Evolutionary conservation across 2,113 vertebrate genomes (phyloP).

Genomic region (Hypomesus transpacificus): DNA sequence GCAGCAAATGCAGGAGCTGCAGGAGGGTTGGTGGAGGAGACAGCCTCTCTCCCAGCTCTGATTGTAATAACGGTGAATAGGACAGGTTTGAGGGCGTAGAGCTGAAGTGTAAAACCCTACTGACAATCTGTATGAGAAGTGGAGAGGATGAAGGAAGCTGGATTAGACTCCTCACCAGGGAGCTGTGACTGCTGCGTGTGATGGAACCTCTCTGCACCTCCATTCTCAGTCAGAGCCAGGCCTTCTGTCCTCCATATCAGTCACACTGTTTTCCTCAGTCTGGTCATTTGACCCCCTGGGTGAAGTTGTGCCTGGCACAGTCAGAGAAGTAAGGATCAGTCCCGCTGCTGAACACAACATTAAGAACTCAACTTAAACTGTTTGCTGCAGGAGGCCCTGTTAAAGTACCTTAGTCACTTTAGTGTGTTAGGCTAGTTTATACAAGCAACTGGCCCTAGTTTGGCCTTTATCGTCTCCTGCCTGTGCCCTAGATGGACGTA

Average conservation of each 20-base stretch:
- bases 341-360: constrained; percentile 1
- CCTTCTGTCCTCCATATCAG: constrained; percentile 9
- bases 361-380: not conserved
- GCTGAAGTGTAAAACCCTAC: constrained; percentile 15
- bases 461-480: constrained; percentile 28
- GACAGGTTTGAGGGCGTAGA: constrained; percentile 32
- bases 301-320: not conserved
- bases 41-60: constrained; percentile 22
- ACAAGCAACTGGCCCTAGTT: not conserved
- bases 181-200: constrained; percentile 15
- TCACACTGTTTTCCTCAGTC: constrained; percentile 10
- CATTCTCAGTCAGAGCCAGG: constrained; percentile 12
- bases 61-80: constrained; percentile 15
- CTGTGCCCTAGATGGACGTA: constrained; percentile 12
- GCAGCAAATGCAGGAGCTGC: constrained; percentile 37
- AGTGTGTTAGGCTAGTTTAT: constrained; percentile 10
- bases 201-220: constrained; percentile 30
- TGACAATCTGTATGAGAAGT: constrained; percentile 47
- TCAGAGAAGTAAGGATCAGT: not conserved
- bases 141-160: constrained; percentile 26
- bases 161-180: constrained; percentile 40
- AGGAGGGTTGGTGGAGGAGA: constrained; percentile 21
- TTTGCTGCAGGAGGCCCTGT: not conserved
- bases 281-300: constrained; percentile 8
- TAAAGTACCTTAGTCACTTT: not conserved